Conservation (phyloP, 2,888 invertebrate genomes). For the Lasioglossum pauxillum region DNA sequence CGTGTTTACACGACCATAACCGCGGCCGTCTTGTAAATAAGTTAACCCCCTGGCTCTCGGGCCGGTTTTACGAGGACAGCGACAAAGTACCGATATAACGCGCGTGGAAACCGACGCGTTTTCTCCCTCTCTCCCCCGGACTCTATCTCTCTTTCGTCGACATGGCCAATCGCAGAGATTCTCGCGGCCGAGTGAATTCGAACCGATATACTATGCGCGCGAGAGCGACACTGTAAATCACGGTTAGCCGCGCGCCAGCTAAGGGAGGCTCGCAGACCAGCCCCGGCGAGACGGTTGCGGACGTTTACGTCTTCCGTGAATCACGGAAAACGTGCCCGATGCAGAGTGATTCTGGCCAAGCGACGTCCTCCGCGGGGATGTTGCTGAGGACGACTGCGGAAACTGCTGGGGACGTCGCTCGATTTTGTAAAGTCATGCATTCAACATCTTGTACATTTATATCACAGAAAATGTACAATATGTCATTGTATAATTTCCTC, state of each 20-base stretch:
- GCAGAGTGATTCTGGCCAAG: slow-evolving; percentile 25
- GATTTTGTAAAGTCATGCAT: neutral
- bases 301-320: slow-evolving; percentile 50
- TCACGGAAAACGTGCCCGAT: slow-evolving; percentile 28
- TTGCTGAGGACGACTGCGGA: neutral
- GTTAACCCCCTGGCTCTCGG: slow-evolving; percentile 59
- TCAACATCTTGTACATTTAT: neutral
- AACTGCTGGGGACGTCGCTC: neutral
- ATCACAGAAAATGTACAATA: neutral
- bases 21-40: slow-evolving; percentile 67
- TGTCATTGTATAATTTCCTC: neutral
- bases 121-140: neutral
- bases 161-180: slow-evolving; percentile 51
- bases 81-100: slow-evolving; percentile 70
- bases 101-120: slow-evolving; percentile 22
- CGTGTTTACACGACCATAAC: slow-evolving; percentile 68
- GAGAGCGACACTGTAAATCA: slow-evolving; percentile 59
- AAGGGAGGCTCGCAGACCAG: neutral
- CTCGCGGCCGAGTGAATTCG: slow-evolving; percentile 58
- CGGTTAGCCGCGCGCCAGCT: slow-evolving; percentile 32
- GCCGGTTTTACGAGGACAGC: slow-evolving; percentile 67
- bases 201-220: slow-evolving; percentile 44
- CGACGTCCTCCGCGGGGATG: neutral
- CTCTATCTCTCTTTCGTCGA: neutral
- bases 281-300: slow-evolving; percentile 3